Evolutionary conservation across 2,888 invertebrate genomes (phyloP), one percentile per base, ranked within the genome.

Genomic region (Peribatodes rhomboidaria): DNA sequence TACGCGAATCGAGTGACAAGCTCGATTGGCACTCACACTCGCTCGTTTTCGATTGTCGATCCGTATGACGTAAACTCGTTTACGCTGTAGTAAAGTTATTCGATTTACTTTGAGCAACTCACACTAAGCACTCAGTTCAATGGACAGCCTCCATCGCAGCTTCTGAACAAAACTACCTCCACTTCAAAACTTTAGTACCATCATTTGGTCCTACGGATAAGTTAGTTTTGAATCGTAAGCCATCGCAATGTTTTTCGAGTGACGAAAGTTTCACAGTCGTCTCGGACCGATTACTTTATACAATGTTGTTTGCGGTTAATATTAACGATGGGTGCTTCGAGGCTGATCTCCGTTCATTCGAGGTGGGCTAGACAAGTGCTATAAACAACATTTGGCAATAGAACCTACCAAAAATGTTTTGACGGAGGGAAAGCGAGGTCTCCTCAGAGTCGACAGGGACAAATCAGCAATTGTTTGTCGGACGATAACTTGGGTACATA

Each of bases 181-280:
- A 14, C 0, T 41, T 3, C 6, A 35, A 3, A 35, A 7, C 9
- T 9, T 3, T 35, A 39, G 39, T 39, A n/a, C 39, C 14, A 27
- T 39, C n/a, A 39, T 39, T 11, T 39, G n/a, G n/a, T n/a, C 39
- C 2, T 13, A 39, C 13, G 13, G 10, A 39, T 13, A 39, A 39
- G 20, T 13, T 22, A 1, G 22, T 46, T 13, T 9, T 6, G 22
- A 46, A n/a, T 13, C 1, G 22, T 22, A n/a, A n/a, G 11, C 46
- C 3, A 59, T 9, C 18, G 37, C 11, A 37, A 22, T 54, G 37
- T 46, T 44, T 60, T 68, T 62, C 56, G 14, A 31, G 27, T 55
- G 41, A 39, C 18, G 62, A 42, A 68, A 68, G 13, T 46, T 61
- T 39, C 57, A 49, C n/a, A 13, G 10, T 16, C 57, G 52, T 57